Evolutionary conservation across 2,113 vertebrate species (phyloP).

Genomic region (Scopus umbretta): DNA sequence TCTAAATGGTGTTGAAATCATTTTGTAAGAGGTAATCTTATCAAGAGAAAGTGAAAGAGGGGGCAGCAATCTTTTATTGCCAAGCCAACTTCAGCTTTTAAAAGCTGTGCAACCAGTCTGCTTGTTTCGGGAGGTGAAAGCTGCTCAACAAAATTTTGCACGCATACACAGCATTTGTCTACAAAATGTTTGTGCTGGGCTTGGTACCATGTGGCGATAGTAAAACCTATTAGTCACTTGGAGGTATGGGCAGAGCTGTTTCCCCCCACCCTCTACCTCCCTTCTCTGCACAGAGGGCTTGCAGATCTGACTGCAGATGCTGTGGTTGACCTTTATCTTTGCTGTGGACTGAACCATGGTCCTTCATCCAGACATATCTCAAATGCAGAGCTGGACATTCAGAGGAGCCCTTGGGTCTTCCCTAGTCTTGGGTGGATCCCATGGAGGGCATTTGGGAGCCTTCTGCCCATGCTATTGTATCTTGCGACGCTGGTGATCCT

Average conservation of each 20-base stretch:
- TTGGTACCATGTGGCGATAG: neutral
- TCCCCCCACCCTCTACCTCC: neutral
- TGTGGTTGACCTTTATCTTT: neutral
- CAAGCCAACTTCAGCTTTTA: slow-evolving; percentile 37
- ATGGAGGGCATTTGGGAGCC: neutral
- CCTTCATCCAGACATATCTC: neutral
- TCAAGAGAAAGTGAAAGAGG: neutral
- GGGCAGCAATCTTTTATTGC: neutral
- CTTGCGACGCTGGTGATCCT: neutral
- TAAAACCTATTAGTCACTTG: neutral
- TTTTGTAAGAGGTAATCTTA: slow-evolving; percentile 33
- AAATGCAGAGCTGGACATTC: neutral
- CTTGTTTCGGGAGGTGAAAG: neutral
- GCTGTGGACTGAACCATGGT: neutral
- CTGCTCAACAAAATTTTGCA: neutral
- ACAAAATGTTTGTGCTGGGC: neutral
- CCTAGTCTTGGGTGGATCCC: neutral
- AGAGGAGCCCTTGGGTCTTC: neutral
- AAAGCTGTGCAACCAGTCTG: neutral
- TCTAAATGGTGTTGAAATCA: neutral
- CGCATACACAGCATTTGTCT: neutral
- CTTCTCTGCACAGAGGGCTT: neutral
- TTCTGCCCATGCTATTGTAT: rapidly evolving
- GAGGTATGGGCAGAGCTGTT: neutral
- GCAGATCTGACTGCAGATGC: neutral